Evolutionary conservation across 2,888 invertebrate species (phyloP), one percentile per base, ranked within the genome.

Genomic region (Notodonta ziczac): DNA sequence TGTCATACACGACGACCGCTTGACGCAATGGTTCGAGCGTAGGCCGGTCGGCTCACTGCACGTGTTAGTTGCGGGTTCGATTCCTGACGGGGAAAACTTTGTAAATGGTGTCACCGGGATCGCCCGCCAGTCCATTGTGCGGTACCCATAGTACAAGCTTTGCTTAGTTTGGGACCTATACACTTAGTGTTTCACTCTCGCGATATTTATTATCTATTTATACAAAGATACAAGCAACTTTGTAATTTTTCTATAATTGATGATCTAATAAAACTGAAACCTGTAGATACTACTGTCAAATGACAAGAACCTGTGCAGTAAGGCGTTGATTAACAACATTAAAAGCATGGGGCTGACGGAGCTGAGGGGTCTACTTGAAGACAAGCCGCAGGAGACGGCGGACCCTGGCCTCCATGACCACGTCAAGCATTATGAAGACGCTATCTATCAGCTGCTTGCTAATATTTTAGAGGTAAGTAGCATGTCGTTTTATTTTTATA

Each of bases 231-330:
- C 40, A n/a, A 24, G 24, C 24, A 24, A 24, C 1, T 24, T 1
- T 2, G 24, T 24, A 24, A 24, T 24, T 24, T 24, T 24, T 24
- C 24, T 24, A 24, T 24, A 24, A 24, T 24, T 24, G 24, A 24
- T 24, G 24, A 24, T 24, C 40, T n/a, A 32, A 40, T 40, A 14
- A 32, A n/a, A 48, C 14, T n/a, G 5, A 10, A 35, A 35, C 82
- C 24, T 24, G 24, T 24, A 95, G 95, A 89, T 95, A 13, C 82
- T 95, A 5, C 74, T 95, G 35, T 94, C 95, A 16, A 94, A 94
- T 75, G 95, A 95, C 77, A 91, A 94, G 76, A 95, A 95, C 78
- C 82, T 95, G 2, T 93, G 94, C 80, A 95, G 92, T 71, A 95
- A 95, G 78, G 94, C 94, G 0, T 63, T 85, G 0, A 86, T 95